Evolutionary conservation across 2,888 invertebrate species (phyloP), one percentile per base, ranked within the genome.

Genomic region (Pollenia griseotomentosa): DNA sequence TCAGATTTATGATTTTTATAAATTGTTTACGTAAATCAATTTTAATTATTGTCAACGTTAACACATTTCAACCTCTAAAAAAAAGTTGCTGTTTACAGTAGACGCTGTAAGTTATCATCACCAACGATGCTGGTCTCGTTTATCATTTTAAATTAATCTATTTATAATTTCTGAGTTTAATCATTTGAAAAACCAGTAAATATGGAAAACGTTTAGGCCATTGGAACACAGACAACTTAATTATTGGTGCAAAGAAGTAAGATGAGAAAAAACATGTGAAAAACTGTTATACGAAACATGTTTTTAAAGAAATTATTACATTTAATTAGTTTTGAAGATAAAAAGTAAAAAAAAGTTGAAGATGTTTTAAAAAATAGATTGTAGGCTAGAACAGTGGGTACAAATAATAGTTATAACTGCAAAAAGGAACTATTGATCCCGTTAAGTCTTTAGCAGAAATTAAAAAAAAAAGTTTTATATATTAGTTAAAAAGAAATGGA

Each of bases 251-350:
- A 61, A 61, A 16, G 7, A 80, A 42, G 7, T 40, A 8, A 7
- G 8, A 7, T 14, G 23, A 51, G 66, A 66, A 12, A 65, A 23
- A 65, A 65, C 19, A 44, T 12, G 11, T 44, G 14, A 48, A 61
- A 57, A 71, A 65, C 55, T 57, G 73, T 48, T 73, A 73, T 46
- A 33, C 33, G 48, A 48, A 81, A 66, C 65, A 81, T 42, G 57
- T 73, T 73, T 57, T 59, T n/a, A 42, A 78, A 46, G 46, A 12
- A 66, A 59, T 40, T 78, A 19, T 44, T 51, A 14, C 10, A 59
- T 19, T 51, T 14, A 61, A 61, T 48, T 40, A 9, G 59, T 59
- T 51, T 51, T 42, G 16, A 42, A 79, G 19, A 51, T 44, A 44
- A 19, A 19, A 51, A 23, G 48, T 51, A 70, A 33, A 14, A 23